Evolutionary conservation across 2,797 vertebrate species (phyloP), one percentile per base, ranked within the genome.

Genomic region (Fistularia commersonii): DNA sequence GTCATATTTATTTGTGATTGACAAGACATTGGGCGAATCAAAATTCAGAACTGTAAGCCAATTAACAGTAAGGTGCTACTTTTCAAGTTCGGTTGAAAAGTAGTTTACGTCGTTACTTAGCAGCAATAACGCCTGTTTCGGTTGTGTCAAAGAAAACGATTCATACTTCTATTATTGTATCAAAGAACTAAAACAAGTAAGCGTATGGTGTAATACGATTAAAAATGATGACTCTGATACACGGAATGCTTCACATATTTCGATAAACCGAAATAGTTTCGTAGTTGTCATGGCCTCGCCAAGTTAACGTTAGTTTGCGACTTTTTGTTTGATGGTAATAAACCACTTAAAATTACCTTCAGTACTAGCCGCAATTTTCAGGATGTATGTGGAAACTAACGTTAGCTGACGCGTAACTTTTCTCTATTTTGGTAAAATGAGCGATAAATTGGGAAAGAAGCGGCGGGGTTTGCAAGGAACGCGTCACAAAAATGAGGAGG

Each of bases 21-120:
- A 79, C 64, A 63, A 41, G 3, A 1, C 0, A 0, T 0, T 1
- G 2, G 31, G 45, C 79, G 12, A 88, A 87, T 83, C 31, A 51
- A 6, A 67, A 54, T 14, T 4, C 6, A 15, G 8, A 3, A 15
- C 11, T 0, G 23, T 3, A 0, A 7, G 7, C 5, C 0, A 5
- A 7, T 32, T 40, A 11, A 11, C 6, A 7, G 0, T 6, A 10
- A 6, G 15, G 0, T 61, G 35, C 11, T 0, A 14, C 3, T 15
- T 5, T 40, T 45, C 54, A 79, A 39, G 88, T 46, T 87, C 44
- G 84, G 83, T 80, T n/a, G 81, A 66, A 48, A 15, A 6, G 71
- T 81, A 76, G 88, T 80, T 86, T 80, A 77, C 81, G 12, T 57
- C 55, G 91, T 91, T 90, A 87, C 91, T 74, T 88, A 67, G 90